These are phyloP conservation scores for Opisthocomus hoazin DNA, from an alignment of 2,113 vertebrate genomes.

Conservation along the genomic window DNA sequence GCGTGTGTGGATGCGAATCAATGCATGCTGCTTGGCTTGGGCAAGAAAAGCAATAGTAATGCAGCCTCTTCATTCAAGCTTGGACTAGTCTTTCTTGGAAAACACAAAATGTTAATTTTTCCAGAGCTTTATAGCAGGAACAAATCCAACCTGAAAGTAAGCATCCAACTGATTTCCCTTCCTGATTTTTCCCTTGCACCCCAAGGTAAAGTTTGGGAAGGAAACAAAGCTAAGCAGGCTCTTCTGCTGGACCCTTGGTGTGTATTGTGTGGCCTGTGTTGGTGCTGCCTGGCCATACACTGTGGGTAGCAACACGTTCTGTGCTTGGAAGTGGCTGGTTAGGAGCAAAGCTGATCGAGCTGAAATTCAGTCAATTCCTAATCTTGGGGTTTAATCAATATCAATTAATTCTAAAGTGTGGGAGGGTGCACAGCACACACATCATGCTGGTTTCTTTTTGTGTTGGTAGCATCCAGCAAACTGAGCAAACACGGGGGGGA, in stretches of 20 bases:
- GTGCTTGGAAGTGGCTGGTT: not conserved
- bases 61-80: not conserved
- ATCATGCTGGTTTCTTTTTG: not conserved
- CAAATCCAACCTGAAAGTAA: not conserved
- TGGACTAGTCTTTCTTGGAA: not conserved
- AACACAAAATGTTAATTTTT: not conserved
- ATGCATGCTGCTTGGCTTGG: not conserved
- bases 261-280: not conserved
- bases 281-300: not conserved
- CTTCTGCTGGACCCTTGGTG: not conserved
- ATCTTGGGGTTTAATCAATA: slow-evolving; percentile 43
- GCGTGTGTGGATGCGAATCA: not conserved
- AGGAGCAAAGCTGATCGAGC: not conserved
- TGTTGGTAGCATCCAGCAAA: not conserved
- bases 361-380: slow-evolving; percentile 15
- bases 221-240: not conserved
- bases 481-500: not conserved
- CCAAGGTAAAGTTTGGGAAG: not conserved
- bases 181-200: not conserved
- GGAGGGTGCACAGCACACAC: not conserved
- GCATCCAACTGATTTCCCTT: not conserved
- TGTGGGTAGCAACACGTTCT: not conserved
- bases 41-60: not conserved
- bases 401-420: slow-evolving; percentile 22
- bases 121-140: not conserved